phyloP scores from a whole-genome alignment of 2,797 vertebrate species.

The Myoxocephalus aenaeus region DNA sequence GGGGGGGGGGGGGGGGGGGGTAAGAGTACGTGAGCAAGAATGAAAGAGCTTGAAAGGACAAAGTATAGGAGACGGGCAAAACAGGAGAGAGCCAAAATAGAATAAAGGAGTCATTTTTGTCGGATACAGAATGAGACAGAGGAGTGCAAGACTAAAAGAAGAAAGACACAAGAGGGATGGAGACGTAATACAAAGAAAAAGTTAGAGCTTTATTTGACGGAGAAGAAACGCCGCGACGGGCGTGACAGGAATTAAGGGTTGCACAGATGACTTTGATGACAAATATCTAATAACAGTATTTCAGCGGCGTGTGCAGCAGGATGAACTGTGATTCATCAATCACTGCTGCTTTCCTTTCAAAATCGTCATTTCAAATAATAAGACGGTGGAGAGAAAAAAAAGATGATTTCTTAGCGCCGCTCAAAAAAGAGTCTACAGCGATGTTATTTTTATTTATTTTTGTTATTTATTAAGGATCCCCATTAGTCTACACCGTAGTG shows the following conservation, averaged over 20 bases:
- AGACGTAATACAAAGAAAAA: background rate
- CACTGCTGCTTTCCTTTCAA: slow-evolving; percentile 22
- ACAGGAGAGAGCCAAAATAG: background rate
- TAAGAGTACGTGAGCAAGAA: background rate
- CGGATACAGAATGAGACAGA: background rate
- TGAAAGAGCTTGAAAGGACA: slow-evolving; percentile 3
- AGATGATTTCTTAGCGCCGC: slow-evolving; percentile 18
- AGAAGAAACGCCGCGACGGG: slow-evolving; percentile 11
- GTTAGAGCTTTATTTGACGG: slow-evolving; percentile 7
- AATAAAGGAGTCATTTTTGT: background rate
- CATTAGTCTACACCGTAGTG: no score
- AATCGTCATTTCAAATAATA: slow-evolving; percentile 23
- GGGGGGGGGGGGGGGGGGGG: background rate
- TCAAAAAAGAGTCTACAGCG: no score
- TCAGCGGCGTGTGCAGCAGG: background rate
- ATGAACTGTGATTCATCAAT: slow-evolving; percentile 44
- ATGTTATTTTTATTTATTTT: no score
- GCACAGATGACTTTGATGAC: slow-evolving; percentile 29
- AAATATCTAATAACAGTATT: slow-evolving; percentile 43
- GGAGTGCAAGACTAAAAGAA: background rate
- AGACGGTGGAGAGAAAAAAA: background rate
- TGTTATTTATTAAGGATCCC: no score
- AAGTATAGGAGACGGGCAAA: background rate
- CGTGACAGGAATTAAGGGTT: slow-evolving; percentile 4
- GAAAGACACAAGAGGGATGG: background rate